Base-by-base conservation (phyloP, 2,888 invertebrate genomes). In the Octonoba sinensis region DNA sequence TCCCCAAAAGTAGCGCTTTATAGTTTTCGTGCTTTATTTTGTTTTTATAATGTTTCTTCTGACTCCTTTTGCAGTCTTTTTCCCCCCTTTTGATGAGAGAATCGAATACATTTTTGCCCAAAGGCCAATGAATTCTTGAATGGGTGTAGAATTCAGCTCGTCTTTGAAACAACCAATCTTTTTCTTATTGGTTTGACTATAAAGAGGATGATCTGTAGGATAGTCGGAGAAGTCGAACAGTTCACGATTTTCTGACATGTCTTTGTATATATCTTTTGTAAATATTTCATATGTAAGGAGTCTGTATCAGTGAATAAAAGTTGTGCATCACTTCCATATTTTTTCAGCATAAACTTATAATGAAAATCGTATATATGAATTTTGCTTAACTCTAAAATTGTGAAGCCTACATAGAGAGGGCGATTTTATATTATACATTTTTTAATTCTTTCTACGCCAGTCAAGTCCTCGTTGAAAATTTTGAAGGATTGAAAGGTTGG, bases 161-260 rank as follows among this genome's bases (percentile, higher is more conserved):
- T 85, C 71, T 86, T 86, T n/a, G 57, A 83, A 1, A 86, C 49
- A 79, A 70, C 76, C 15, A 87, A 70, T 12, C 86, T 86, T 24
- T 86, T 69, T 12, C 18, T 49, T 8, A 86, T 59, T 22, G 2
- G 22, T 2, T 15, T 6, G 15, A 24, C 27, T 59, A 24, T n/a
- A 24, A 16, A 59, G 24, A 18, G 27, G 59, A 59, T 59, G 59
- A 3, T 3, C 2, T 51, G 51, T 3, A 6, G 59, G 59, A 18
- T 24, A 59, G 1, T 59, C 59, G 2, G n/a, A 24, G 27, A 27
- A 27, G 13, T 59, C 59, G n/a, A 59, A 59, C 1, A 59, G 27
- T 13, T 59, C 13, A 6, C 1, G 12, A 24, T 15, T 24, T 24
- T 13, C 15, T 4, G 2, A 1, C 57, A 51, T 15, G 18, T 51